phyloP scores from a whole-genome alignment of 92 coral and sea anemone genomes.

The Phenganax stokvisi region DNA sequence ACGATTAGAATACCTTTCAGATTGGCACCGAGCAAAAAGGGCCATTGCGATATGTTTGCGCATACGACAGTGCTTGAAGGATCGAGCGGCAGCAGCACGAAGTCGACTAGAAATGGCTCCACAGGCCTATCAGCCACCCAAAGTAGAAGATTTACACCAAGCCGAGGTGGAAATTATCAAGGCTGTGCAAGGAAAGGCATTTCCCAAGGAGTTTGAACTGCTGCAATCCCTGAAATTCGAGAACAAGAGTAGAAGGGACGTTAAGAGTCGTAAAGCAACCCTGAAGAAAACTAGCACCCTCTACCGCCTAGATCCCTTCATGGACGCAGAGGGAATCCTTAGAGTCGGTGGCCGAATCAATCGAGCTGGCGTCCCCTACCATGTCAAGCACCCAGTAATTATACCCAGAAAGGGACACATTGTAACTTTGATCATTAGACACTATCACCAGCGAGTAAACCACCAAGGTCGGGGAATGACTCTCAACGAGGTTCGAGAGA shows the following conservation, averaged over 20 bases:
- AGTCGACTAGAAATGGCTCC: neutral
- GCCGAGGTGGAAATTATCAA: slow-evolving; percentile 2
- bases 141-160: neutral
- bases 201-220: slow-evolving; percentile 10
- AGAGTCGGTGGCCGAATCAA: slow-evolving; percentile 25
- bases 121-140: neutral
- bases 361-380: neutral
- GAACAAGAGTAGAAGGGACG: neutral
- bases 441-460: slow-evolving; percentile 6
- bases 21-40: slow-evolving; percentile 7
- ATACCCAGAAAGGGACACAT: slow-evolving; percentile 13
- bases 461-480: slow-evolving; percentile 22
- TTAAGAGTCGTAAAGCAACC: neutral
- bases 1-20: slow-evolving; percentile 8
- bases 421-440: neutral
- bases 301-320: slow-evolving; percentile 10
- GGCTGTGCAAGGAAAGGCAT: neutral
- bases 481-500: neutral
- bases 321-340: neutral
- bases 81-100: neutral
- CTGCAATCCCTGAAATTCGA: neutral
- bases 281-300: neutral
- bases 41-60: neutral
- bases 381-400: slow-evolving; percentile 7
- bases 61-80: neutral